Conservation (phyloP, 2,888 invertebrate species). For the Lagria hirta region DNA sequence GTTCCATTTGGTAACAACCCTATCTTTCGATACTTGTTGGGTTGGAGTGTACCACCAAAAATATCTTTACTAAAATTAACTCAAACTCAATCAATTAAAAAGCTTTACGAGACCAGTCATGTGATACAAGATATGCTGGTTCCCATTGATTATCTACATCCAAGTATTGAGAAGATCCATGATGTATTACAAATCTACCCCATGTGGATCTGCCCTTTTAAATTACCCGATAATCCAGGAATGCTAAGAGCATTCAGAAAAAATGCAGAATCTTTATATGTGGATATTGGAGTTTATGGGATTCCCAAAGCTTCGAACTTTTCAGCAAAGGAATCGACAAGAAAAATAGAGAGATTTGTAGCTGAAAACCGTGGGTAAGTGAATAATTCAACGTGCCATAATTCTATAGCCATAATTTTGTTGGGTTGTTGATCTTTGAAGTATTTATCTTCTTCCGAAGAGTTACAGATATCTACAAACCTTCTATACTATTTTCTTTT, state of each 20-base stretch:
- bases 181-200: constrained; percentile 70
- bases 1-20: constrained; percentile 79
- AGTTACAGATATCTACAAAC: too few species aligned
- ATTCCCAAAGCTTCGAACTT: constrained; percentile 66
- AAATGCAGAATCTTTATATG: constrained; percentile 60
- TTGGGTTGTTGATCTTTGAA: too few species aligned
- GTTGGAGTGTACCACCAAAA: constrained; percentile 84
- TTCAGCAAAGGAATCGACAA: constrained; percentile 65
- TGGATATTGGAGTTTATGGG: constrained; percentile 82
- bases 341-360: constrained; percentile 72
- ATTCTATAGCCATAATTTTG: too few species aligned
- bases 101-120: constrained; percentile 74
- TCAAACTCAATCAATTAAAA: constrained; percentile 68
- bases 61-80: constrained; percentile 78
- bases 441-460: too few species aligned
- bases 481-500: too few species aligned
- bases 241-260: constrained; percentile 62
- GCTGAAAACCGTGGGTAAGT: constrained; percentile 62
- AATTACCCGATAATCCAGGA: constrained; percentile 68
- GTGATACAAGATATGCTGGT: constrained; percentile 82
- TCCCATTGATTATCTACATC: constrained; percentile 63
- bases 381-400: constrained; percentile 18
- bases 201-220: constrained; percentile 81
- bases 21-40: constrained; percentile 71
- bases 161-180: constrained; percentile 66